Base-by-base conservation (phyloP, 2,888 invertebrate genomes). In the Gymnoscelis rufifasciata region DNA sequence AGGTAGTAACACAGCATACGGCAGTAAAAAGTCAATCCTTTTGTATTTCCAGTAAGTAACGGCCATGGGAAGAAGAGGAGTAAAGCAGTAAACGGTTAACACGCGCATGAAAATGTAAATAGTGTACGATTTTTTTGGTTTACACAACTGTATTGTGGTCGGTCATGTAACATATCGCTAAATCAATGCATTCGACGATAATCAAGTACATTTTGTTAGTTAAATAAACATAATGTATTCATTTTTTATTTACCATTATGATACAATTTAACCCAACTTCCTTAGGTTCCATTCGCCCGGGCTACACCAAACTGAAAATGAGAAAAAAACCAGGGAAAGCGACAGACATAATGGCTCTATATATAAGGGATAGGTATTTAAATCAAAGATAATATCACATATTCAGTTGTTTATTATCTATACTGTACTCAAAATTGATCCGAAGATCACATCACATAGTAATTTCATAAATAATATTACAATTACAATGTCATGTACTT, bases 391-490 rank as follows among this genome's bases (percentile, higher is more conserved):
- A 61, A 66, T 52, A 76, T 90, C 88, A 92, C 91, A 91, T 91
- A 91, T 91, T 91, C 90, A 89, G 88, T 89, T 88, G 91, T 91
- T 91, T 91, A 91, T 91, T 91, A 91, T 90, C 91, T 91, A 91
- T 91, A 91, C 90, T 91, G 91, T 92, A 91, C 91, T 92, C 91
- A 91, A 91, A 91, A 91, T 90, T 90, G 91, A 91, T 91, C 91
- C 90, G 88, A 88, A 88, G 91, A 91, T 91, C 91, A 90, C 91
- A 91, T 91, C 91, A 91, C 91, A 91, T 91, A 91, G 91, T 91
- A 91, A 91, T 87, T 89, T 88, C 83, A 89, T 87, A 89, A 87
- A 87, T 87, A 89, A 88, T 88, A 88, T 88, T 89, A 89, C 88
- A 88, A 88, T 88, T 89, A 89, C 88, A 88, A 89, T 89, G 88